These are phyloP conservation scores for Euborellia annulipes DNA, from an alignment of 1,140 invertebrate genomes.

Conservation along the genomic window DNA sequence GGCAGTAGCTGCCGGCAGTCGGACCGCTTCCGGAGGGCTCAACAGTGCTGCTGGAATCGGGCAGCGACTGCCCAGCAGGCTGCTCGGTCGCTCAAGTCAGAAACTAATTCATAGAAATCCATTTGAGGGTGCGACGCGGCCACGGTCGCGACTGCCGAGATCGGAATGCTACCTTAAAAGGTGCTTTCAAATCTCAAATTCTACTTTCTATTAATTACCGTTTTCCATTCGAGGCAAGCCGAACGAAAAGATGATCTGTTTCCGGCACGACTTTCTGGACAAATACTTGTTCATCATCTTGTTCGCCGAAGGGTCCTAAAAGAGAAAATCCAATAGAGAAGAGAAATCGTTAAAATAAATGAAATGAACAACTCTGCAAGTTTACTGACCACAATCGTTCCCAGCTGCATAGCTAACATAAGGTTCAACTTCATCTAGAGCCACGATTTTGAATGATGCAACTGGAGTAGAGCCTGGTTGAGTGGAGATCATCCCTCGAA, in stretches of 20 bases:
- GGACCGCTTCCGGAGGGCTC: too few species aligned
- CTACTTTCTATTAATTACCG: constrained; percentile 35
- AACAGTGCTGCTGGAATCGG: too few species aligned
- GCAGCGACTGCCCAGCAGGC: too few species aligned
- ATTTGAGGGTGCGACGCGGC: too few species aligned
- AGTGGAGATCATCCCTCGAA: constrained; percentile 92
- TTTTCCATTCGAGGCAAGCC: constrained; percentile 88
- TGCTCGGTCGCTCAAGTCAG: too few species aligned
- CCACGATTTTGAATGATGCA: constrained; percentile 89
- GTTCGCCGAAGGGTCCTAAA: constrained; percentile 86
- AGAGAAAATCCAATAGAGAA: constrained; percentile 9
- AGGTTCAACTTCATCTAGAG: constrained; percentile 71
- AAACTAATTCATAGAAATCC: too few species aligned
- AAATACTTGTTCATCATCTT: constrained; percentile 95
- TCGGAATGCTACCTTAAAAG: too few species aligned
- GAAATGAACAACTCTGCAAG: too few species aligned
- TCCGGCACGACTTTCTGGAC: constrained; percentile 95
- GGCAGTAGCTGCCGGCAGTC: too few species aligned
- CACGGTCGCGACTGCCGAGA: too few species aligned
- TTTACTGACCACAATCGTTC: constrained; percentile 56
- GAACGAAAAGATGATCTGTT: constrained; percentile 84
- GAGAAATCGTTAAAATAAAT: too few species aligned
- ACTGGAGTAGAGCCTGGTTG: constrained; percentile 93
- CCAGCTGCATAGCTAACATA: constrained; percentile 54
- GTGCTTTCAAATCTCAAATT: background rate